These are phyloP conservation scores for Apodemia mormo DNA, from an alignment of 2,888 invertebrate genomes.

Conservation along the genomic window DNA sequence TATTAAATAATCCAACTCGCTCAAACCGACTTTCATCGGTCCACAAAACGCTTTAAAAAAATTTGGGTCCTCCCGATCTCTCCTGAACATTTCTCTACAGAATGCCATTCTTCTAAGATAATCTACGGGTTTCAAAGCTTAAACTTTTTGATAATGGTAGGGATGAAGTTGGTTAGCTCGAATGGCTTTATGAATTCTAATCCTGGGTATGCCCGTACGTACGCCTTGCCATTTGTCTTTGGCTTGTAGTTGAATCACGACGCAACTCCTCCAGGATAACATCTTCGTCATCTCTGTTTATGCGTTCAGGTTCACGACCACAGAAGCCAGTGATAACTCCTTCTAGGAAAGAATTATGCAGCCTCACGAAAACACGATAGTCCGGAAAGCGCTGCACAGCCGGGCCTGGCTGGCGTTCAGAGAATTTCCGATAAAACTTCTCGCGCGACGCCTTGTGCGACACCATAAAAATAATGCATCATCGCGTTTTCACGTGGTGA, in stretches of 20 bases:
- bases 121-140: slow-evolving; percentile 4
- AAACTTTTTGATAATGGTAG: background rate
- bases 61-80: slow-evolving; percentile 1
- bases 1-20: background rate
- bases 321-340: background rate
- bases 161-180: background rate
- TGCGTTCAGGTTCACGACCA: background rate
- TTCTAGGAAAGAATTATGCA: background rate
- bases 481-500: slow-evolving; percentile 29
- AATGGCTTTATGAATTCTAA: background rate
- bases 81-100: background rate
- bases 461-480: slow-evolving; percentile 19
- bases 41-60: too few species aligned
- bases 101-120: background rate
- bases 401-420: slow-evolving; percentile 5
- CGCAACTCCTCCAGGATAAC: background rate
- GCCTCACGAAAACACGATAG: slow-evolving; percentile 2
- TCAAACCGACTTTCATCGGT: too few species aligned
- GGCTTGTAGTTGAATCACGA: slow-evolving; percentile 1
- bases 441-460: slow-evolving; percentile 14
- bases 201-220: background rate
- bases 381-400: slow-evolving; percentile 8
- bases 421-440: slow-evolving; percentile 16
- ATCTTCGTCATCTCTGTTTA: background rate
- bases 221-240: slow-evolving; percentile 2